phyloP scores from a whole-genome alignment of 2,797 vertebrate genomes.

The Rhodeus uyekii region DNA sequence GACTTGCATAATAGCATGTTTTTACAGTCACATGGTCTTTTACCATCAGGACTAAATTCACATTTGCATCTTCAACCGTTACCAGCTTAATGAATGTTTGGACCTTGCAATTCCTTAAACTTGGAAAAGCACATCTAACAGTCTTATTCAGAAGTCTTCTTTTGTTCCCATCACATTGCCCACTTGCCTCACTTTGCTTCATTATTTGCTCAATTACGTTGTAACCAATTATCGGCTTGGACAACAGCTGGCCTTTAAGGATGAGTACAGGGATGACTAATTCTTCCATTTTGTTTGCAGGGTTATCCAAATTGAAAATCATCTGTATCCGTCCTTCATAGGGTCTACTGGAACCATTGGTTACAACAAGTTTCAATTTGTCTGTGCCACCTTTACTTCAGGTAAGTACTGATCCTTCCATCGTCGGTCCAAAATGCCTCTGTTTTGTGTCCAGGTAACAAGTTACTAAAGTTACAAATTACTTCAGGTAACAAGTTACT shows the following conservation, averaged over 20 bases:
- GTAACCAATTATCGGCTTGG: conserved; percentile 41
- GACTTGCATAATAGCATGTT: not conserved
- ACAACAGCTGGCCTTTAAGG: conserved; percentile 19
- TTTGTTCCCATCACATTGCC: not conserved
- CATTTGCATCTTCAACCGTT: not conserved
- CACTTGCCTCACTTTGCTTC: not conserved
- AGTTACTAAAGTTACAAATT: too few relatives aligned
- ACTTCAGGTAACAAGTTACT: too few relatives aligned
- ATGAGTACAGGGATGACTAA: conserved; percentile 36
- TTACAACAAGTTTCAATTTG: conserved; percentile 32
- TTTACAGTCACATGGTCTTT: not conserved
- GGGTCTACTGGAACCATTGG: conserved; percentile 32
- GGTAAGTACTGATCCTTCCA: conserved; percentile 39
- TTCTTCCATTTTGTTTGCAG: not conserved
- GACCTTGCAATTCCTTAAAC: not conserved
- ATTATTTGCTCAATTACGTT: conserved; percentile 47
- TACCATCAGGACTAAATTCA: not conserved
- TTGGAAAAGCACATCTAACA: conserved; percentile 8
- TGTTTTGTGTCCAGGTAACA: not conserved
- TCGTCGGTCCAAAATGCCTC: conserved; percentile 16
- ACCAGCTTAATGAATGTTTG: not conserved
- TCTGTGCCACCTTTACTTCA: not conserved
- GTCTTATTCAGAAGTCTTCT: not conserved
- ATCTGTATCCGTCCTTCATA: conserved; percentile 33
- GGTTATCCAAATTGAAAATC: conserved; percentile 23